Evolutionary conservation across 2,113 vertebrate genomes (phyloP), one percentile per base, ranked within the genome.

Genomic region (Cavia porcellus): DNA sequence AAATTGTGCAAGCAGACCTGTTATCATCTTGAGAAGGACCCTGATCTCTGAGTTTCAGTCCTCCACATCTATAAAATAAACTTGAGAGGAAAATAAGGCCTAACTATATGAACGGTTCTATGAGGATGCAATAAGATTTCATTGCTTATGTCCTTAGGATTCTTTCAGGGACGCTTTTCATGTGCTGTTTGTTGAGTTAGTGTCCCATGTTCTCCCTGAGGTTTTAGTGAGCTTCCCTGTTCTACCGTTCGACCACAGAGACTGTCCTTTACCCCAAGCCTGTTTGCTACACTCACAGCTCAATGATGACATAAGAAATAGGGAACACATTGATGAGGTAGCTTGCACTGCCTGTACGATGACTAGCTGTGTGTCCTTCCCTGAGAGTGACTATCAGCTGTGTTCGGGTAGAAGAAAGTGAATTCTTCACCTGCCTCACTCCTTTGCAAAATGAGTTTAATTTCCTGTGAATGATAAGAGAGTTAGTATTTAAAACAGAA

Each of bases 401-500:
- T 90, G 97, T 97, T 95, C 92, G 92, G 97, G 96, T 89, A 86
- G 83, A 94, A 92, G 95, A 86, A 94, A 97, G 89, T 86, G n/a
- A 96, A 91, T 95, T 74, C 86, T 90, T 7, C 0, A 19, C 82
- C 8, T 81, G 80, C 97, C 77, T 45, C 5, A 11, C 86, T 95
- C 72, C 82, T 64, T 93, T 96, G 89, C 62, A 72, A 83, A 97
- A 47, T 59, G 96, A 95, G 45, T 96, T 98, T 97, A 94, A 97
- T 98, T 97, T 97, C 98, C 98, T 97, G 87, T 90, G 93, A 98
- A 95, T 97, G 81, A 90, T 86, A 98, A 98, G 92, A 93, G 68
- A 93, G 88, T 93, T 97, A 92, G 92, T 97, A 97, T 97, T 97
- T 97, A 97, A 97, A 98, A 97, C 20, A 38, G 96, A 98, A 98